Evolutionary conservation across 2,113 vertebrate species (phyloP).

Genomic region (Acanthisitta chloris): DNA sequence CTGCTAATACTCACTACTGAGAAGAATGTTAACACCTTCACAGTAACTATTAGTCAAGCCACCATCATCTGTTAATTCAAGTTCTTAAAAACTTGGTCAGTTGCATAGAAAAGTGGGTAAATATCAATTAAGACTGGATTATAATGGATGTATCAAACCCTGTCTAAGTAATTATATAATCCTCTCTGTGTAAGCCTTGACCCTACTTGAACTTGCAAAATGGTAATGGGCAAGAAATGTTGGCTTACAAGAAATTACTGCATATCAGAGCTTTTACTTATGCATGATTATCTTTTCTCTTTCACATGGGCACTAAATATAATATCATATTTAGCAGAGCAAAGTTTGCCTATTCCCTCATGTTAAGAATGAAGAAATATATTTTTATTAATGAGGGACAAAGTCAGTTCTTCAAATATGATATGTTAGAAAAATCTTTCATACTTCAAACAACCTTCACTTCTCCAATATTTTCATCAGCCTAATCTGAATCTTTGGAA

Average conservation of each 20-base stretch:
- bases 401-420: background rate
- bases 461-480: background rate
- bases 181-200: background rate
- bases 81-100: background rate
- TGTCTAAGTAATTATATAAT: background rate
- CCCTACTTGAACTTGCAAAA: background rate
- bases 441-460: background rate
- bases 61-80: background rate
- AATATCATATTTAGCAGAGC: background rate
- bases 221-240: background rate
- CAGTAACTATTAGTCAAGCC: background rate
- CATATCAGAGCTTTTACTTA: background rate
- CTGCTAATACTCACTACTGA: background rate
- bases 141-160: background rate
- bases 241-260: background rate
- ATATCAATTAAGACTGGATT: slow-evolving; percentile 19
- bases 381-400: background rate
- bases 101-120: background rate
- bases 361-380: background rate
- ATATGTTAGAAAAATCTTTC: background rate
- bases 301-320: background rate
- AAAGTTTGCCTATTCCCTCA: background rate
- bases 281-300: background rate
- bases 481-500: background rate
- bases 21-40: background rate